Evolutionary conservation across 1,140 invertebrate species (phyloP).

Genomic region (Trachymyrmex cornetzi): DNA sequence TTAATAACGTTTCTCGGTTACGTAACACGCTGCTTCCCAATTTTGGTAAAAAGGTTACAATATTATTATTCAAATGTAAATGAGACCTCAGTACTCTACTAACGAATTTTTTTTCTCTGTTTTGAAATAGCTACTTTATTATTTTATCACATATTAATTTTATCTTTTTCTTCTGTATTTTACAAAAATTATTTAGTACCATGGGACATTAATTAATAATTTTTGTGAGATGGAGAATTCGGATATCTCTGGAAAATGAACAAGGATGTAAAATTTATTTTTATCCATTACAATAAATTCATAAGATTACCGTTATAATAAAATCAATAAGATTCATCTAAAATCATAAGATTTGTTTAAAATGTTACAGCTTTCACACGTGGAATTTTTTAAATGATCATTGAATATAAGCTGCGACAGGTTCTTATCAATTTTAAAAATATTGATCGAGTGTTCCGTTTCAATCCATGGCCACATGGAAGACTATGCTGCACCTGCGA

Average conservation of each 20-base stretch:
- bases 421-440: conserved; percentile 12
- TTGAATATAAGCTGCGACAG: neutral
- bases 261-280: neutral
- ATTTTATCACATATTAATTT: neutral
- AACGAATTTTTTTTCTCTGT: neutral
- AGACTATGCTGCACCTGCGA: neutral
- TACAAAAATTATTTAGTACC: neutral
- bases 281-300: neutral
- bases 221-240: neutral
- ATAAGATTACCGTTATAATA: neutral
- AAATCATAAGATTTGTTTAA: neutral
- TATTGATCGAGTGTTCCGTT: neutral
- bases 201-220: neutral
- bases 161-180: neutral
- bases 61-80: neutral
- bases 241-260: neutral
- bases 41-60: neutral
- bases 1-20: neutral
- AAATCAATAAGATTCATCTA: neutral
- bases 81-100: neutral
- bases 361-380: neutral
- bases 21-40: neutral
- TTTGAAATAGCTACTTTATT: neutral
- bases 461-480: neutral
- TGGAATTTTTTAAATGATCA: neutral